Conservation (phyloP, 30 jellyfish, hydroid and myxozoan genomes). For the Aurelia sp. region DNA sequence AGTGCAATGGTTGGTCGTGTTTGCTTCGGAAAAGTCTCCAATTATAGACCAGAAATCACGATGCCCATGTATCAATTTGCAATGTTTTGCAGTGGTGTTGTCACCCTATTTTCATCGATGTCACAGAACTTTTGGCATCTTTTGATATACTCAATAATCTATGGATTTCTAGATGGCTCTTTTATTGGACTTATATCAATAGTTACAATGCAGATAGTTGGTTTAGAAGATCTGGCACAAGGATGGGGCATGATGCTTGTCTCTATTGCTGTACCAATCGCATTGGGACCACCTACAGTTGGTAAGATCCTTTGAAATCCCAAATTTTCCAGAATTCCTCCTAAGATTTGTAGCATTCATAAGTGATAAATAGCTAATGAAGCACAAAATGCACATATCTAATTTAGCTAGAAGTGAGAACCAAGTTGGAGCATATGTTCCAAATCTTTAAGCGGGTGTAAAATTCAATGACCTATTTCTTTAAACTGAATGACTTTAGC, state of each 20-base stretch:
- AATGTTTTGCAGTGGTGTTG: slow-evolving; percentile 84
- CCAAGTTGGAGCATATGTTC: too few relatives aligned
- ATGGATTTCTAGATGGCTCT: slow-evolving; percentile 97
- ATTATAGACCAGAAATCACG: slow-evolving; percentile 51
- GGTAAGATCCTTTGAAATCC: slow-evolving; percentile 60
- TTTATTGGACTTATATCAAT: slow-evolving; percentile 89
- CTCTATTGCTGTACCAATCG: slow-evolving; percentile 86
- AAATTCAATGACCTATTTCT: too few relatives aligned
- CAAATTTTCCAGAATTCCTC: background rate
- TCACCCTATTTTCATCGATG: slow-evolving; percentile 67
- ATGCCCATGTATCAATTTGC: slow-evolving; percentile 76
- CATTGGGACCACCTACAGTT: slow-evolving; percentile 93
- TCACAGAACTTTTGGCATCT: slow-evolving; percentile 80
- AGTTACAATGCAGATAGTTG: slow-evolving; percentile 89
- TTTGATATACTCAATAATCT: slow-evolving; percentile 70
- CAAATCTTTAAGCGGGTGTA: too few relatives aligned
- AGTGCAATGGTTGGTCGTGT: slow-evolving; percentile 86
- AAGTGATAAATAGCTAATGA: background rate
- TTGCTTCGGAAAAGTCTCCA: slow-evolving; percentile 78
- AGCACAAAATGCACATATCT: too few relatives aligned
- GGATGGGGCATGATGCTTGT: slow-evolving; percentile 93
- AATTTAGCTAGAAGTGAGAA: too few relatives aligned
- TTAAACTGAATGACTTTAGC: too few relatives aligned
- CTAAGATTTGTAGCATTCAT: background rate
- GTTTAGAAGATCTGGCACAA: slow-evolving; percentile 80